Conservation (phyloP, 2,888 invertebrate genomes). For the Doris montereyensis region DNA sequence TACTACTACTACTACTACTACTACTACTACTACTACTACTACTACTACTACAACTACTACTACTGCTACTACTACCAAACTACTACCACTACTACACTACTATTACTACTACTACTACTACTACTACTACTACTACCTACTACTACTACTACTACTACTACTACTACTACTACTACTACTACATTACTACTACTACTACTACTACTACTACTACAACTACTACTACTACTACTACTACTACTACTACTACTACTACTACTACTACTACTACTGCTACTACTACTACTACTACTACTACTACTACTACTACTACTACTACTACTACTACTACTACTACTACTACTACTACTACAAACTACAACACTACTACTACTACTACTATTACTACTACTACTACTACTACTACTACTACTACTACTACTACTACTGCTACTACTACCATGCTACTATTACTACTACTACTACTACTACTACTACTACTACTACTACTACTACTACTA, state of each 20-base stretch:
- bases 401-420: conserved; percentile 20
- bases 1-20: neutral
- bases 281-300: neutral
- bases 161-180: neutral
- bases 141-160: neutral
- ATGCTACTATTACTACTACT: conserved; percentile 16
- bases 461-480: conserved; percentile 20
- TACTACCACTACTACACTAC: too few species aligned
- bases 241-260: neutral
- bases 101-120: neutral
- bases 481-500: conserved; percentile 14
- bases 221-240: neutral
- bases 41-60: neutral
- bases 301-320: neutral
- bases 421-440: too few species aligned
- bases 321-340: neutral
- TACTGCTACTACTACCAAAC: too few species aligned
- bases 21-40: neutral
- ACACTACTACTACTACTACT: too few species aligned
- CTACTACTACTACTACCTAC: too few species aligned
- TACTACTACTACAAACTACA: too few species aligned
- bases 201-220: neutral
- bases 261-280: neutral
- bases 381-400: too few species aligned
- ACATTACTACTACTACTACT: neutral